Base-by-base conservation (phyloP, 2,888 invertebrate species). In the Cepaea hortensis region DNA sequence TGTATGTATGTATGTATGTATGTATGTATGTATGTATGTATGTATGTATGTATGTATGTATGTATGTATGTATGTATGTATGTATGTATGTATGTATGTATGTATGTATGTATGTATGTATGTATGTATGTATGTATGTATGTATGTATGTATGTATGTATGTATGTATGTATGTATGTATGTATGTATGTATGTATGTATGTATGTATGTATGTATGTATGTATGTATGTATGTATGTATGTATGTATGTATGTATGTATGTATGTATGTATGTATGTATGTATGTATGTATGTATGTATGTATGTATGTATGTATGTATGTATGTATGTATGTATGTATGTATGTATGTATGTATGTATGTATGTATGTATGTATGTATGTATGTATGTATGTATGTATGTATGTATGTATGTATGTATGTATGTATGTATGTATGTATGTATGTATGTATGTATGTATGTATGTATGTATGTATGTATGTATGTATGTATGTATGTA, bases 31-130 rank as follows among this genome's bases (percentile, higher is more conserved):
- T 35, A 35, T 35, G 35, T 35, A 35, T 35, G 35, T 35, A 35
- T 35, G 35, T 35, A 35, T 35, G 35, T 35, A 35, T 35, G 20
- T 73, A 73, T 73, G 20, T 73, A 11, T 20, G 20, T 11, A 73
- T 76, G 20, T 76, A 35, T 76, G 46, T 76, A 76, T 76, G 46
- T 76, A 76, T 76, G 46, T 76, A 76, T 76, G 46, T 76, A 76
- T 76, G 46, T 76, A 76, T 76, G 46, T 76, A 76, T 76, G 46
- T 35, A 35, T 76, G 9, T 76, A 76, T 76, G 13, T 23, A 35
- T 76, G 13, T 76, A 35, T 76, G 46, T 76, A 76, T 76, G 46
- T 76, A 35, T 76, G 46, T 77, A 50, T 77, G 48, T 48, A 77
- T 77, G 7, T 77, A 77, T 77, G 46, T 77, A 48, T 77, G 15